Evolutionary conservation across 2,797 vertebrate species (phyloP).

Genomic region (Coluber constrictor): DNA sequence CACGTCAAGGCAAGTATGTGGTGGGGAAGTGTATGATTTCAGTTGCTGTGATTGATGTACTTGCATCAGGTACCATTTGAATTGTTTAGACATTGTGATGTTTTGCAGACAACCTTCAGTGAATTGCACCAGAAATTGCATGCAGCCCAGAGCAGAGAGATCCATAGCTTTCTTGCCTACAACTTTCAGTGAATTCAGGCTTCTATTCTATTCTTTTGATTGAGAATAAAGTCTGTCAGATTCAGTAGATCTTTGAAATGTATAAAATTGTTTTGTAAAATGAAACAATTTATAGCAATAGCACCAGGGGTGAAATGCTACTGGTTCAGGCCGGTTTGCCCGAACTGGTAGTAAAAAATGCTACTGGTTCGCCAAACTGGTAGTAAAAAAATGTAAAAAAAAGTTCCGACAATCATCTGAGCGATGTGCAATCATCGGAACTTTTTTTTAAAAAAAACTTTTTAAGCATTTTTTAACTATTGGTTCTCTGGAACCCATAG

Average conservation of each 20-base stretch:
- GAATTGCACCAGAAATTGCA: neutral
- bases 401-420: too few species aligned
- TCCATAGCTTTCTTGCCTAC: neutral
- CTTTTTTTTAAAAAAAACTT: too few species aligned
- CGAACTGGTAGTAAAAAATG: too few species aligned
- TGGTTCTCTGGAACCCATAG: too few species aligned
- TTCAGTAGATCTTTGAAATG: too few species aligned
- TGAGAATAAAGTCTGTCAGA: neutral
- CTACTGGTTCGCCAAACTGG: too few species aligned
- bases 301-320: too few species aligned
- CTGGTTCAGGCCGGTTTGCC: too few species aligned
- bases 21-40: neutral
- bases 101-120: neutral
- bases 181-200: neutral
- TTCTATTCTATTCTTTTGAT: neutral
- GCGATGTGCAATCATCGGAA: too few species aligned
- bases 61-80: neutral
- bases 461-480: too few species aligned
- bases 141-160: neutral
- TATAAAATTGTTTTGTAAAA: neutral
- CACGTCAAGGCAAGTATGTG: neutral
- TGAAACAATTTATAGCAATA: neutral
- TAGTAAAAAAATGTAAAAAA: too few species aligned
- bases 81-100: neutral
- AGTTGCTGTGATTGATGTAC: neutral